Conservation (phyloP, 2,888 invertebrate genomes). For the Spisula solida region DNA sequence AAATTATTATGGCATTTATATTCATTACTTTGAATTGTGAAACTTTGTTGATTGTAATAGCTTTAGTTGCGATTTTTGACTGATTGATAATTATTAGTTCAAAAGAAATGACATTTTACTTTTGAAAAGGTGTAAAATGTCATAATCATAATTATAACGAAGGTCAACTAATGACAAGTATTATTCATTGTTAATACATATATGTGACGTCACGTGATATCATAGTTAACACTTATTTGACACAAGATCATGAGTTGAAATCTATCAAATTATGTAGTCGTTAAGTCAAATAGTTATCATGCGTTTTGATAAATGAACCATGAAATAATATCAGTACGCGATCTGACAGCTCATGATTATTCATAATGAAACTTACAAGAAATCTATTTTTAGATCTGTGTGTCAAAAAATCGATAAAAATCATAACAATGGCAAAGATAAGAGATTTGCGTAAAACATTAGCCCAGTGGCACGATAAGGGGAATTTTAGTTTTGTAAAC, state of each 20-base stretch:
- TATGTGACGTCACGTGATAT: conserved; percentile 12
- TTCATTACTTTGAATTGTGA: background rate
- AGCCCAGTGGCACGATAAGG: conserved; percentile 43
- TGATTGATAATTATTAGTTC: background rate
- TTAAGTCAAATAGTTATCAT: conserved; percentile 8
- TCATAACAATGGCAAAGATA: conserved; percentile 17
- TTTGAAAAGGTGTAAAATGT: conserved; percentile 4
- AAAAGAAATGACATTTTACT: background rate
- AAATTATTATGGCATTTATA: background rate
- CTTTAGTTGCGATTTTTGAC: background rate
- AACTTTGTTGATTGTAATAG: background rate
- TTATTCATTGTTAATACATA: background rate
- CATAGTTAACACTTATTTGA: conserved; percentile 17
- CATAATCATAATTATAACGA: background rate
- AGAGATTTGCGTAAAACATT: conserved; percentile 25
- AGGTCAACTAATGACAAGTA: conserved; percentile 19
- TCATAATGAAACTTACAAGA: conserved; percentile 9
- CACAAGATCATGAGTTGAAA: conserved; percentile 14
- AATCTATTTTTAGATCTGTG: conserved; percentile 29
- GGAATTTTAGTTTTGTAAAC: conserved; percentile 45
- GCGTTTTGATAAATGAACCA: conserved; percentile 10
- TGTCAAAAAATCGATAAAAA: conserved; percentile 45
- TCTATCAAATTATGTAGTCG: conserved; percentile 10
- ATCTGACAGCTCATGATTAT: conserved; percentile 27
- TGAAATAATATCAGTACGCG: background rate